Percentiles rank a stretch among this genome's conserved stretches.
phyloP scores from a whole-genome alignment of 2,888 invertebrate genomes.

The Pseudoips prasinana region DNA sequence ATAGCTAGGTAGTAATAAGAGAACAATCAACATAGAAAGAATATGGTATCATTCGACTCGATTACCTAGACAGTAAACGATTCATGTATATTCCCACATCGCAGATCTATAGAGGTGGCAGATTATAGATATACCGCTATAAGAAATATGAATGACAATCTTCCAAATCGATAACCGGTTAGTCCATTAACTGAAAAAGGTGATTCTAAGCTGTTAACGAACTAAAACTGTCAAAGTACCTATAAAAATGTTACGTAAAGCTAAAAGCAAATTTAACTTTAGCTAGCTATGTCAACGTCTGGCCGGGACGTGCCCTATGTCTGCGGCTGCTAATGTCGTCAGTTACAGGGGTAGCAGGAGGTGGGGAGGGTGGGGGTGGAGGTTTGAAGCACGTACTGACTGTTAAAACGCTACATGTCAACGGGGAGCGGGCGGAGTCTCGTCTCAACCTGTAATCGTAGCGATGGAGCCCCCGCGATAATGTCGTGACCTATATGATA shows the following conservation, averaged over 20 bases:
- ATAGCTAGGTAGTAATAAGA: too few species aligned
- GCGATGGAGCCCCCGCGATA: slow-evolving; percentile 66
- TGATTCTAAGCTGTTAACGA: slow-evolving; percentile 8
- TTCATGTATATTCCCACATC: too few species aligned
- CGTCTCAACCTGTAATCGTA: slow-evolving; percentile 59
- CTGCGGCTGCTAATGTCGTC: slow-evolving; percentile 81
- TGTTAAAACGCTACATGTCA: slow-evolving; percentile 81
- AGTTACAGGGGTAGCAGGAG: slow-evolving; percentile 49
- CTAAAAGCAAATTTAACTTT: slow-evolving; percentile 41
- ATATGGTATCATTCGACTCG: too few species aligned
- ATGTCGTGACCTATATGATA: slow-evolving; percentile 69
- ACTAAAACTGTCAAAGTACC: slow-evolving; percentile 14
- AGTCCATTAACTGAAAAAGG: background rate
- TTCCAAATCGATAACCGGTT: too few species aligned
- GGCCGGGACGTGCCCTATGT: slow-evolving; percentile 73
- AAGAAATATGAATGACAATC: too few species aligned
- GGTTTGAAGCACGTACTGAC: slow-evolving; percentile 66
- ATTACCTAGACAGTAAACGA: too few species aligned
- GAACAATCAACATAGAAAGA: too few species aligned
- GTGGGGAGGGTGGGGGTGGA: slow-evolving; percentile 30
- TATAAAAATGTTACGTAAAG: slow-evolving; percentile 25
- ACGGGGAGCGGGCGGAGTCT: slow-evolving; percentile 58
- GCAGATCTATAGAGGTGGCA: too few species aligned
- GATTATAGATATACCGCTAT: too few species aligned
- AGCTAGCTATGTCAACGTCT: slow-evolving; percentile 66